Conservation (phyloP, 2,113 vertebrate genomes). For the Aptenodytes forsteri region DNA sequence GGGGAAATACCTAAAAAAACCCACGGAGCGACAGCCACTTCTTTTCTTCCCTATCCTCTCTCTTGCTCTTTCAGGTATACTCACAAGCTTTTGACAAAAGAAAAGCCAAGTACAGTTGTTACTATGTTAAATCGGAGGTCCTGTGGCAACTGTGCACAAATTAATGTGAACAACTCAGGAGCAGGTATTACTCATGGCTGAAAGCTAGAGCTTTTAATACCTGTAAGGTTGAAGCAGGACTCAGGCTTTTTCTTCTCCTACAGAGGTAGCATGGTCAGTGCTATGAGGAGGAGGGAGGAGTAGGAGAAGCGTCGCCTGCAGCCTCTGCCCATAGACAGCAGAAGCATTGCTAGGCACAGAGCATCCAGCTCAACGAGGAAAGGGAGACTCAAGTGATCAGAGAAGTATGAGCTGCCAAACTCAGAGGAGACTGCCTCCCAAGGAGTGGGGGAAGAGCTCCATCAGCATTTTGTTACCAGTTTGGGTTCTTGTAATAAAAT, state of each 20-base stretch:
- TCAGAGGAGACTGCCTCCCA: background rate
- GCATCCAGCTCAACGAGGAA: background rate
- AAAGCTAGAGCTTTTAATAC: background rate
- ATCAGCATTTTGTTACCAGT: background rate
- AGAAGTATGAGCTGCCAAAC: background rate
- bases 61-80: background rate
- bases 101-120: background rate
- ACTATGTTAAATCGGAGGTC: background rate
- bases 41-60: background rate
- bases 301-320: background rate
- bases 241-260: background rate
- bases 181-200: background rate
- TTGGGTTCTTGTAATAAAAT: background rate
- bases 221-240: background rate
- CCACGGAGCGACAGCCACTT: background rate
- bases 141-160: background rate
- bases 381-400: background rate
- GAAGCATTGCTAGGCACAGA: background rate
- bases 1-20: background rate
- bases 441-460: background rate
- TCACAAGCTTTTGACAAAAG: background rate
- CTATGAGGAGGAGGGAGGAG: background rate
- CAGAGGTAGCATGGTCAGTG: background rate
- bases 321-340: background rate
- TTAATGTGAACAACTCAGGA: background rate